Evolutionary conservation across 2,113 vertebrate genomes (phyloP), one percentile per base, ranked within the genome.

Genomic region (Sylvilagus bachmani): DNA sequence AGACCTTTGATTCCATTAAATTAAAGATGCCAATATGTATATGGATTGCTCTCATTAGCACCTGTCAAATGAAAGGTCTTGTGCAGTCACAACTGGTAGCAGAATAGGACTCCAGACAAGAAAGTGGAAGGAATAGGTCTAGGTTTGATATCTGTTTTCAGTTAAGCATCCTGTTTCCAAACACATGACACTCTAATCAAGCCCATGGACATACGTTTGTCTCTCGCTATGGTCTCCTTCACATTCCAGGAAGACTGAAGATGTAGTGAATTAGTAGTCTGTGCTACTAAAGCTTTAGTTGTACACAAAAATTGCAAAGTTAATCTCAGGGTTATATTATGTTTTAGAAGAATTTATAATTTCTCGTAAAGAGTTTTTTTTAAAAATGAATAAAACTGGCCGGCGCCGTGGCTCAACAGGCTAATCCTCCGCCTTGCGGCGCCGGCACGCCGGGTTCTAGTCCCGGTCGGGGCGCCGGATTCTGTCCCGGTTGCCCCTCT

Each of bases 1-100:
- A 96, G 12, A 70, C 85, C n/a, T 92, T 88, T 96, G 87, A 90
- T 64, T 88, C 36, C 83, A 36, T 33, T 66, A 80, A 93, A 93
- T 93, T 74, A 83, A 94, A 91, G 53, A 62, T 84, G 75, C 44
- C 77, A 73, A 22, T 81, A 86, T 81, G 36, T 81, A 51, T 19
- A 13, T 79, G 51, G 70, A 71, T 82, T 89, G 90, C 75, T 96
- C 44, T 89, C 58, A 66, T 31, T 12, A 91, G 10, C 27, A 66
- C 62, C 51, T 94, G 55, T 86, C 86, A 49, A n/a, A 51, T 25
- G 70, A 8, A 22, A 92, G 38, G 82, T 78, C 3, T 69, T 31
- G 58, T 69, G 16, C 29, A 71, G 51, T 66, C n/a, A 86, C 64
- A 51, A 71, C 36, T 64, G 61, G 36, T 69, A 83, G 55, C 27